Percentiles rank a stretch among this genome's conserved stretches.
Conservation (phyloP, 2,797 vertebrate genomes). For the Mergus octosetaceus region DNA sequence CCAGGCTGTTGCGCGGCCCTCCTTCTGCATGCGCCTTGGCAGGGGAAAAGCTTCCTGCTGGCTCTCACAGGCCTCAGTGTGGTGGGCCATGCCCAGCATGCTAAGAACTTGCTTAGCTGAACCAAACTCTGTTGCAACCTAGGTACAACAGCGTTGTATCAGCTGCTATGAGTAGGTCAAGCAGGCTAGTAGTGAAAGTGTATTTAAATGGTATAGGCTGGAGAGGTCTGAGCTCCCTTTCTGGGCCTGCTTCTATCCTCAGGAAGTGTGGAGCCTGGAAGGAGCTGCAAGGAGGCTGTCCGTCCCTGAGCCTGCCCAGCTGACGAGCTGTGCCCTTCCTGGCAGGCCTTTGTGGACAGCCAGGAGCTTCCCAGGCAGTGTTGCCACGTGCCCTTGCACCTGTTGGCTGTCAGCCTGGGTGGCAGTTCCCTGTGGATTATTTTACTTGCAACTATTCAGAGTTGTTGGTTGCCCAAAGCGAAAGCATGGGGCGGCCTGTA, state of each 20-base stretch:
- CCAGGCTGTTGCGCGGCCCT: not conserved
- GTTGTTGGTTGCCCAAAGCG: not conserved
- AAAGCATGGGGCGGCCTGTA: not conserved
- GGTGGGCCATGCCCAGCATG: too few species aligned
- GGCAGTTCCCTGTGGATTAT: rapidly evolving
- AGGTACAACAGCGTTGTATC: not conserved
- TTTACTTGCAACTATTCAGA: not conserved
- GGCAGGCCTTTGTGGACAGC: rapidly evolving
- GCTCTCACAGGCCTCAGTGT: not conserved
- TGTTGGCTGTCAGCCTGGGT: not conserved
- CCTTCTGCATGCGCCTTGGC: not conserved
- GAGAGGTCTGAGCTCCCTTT: not conserved
- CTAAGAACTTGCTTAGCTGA: not conserved
- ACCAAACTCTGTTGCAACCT: not conserved
- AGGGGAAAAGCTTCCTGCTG: not conserved
- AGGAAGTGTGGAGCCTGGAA: not conserved
- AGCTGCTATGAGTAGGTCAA: not conserved
- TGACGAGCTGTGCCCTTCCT: not conserved
- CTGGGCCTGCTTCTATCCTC: not conserved
- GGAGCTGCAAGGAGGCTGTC: not conserved
- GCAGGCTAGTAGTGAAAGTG: not conserved
- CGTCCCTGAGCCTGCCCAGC: not conserved
- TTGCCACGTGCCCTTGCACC: not conserved
- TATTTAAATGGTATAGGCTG: rapidly evolving
- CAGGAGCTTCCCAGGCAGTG: not conserved